These are phyloP conservation scores for Drosophila nr. fundita DNA, from an alignment of 2,888 invertebrate species.

Conservation along the genomic window DNA sequence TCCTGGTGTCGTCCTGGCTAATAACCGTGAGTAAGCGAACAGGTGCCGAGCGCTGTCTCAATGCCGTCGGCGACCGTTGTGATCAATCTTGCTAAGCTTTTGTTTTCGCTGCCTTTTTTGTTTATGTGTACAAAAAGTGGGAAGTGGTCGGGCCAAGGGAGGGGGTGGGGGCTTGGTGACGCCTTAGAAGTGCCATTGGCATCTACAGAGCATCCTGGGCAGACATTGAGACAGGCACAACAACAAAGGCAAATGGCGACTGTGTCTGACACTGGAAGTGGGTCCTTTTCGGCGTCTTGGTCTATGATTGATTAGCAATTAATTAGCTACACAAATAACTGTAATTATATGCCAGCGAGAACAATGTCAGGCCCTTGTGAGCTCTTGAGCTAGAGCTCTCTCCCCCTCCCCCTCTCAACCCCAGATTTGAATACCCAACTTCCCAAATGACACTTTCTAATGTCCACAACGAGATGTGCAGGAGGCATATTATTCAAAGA, in stretches of 20 bases:
- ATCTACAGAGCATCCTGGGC: slow-evolving; percentile 20
- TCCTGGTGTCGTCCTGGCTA: slow-evolving; percentile 51
- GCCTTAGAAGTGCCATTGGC: slow-evolving; percentile 73
- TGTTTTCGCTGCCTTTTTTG: slow-evolving; percentile 80
- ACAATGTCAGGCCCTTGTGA: slow-evolving; percentile 59
- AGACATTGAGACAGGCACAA: slow-evolving; percentile 73
- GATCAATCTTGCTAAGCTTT: slow-evolving; percentile 83
- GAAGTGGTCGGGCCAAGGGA: slow-evolving; percentile 30
- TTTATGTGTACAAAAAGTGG: slow-evolving; percentile 36
- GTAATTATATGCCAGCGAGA: slow-evolving; percentile 79
- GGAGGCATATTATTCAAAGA: neutral
- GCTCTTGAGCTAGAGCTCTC: slow-evolving; percentile 18
- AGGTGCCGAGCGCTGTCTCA: slow-evolving; percentile 60
- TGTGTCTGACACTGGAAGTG: slow-evolving; percentile 1
- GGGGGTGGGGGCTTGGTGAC: slow-evolving; percentile 36
- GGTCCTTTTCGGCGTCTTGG: slow-evolving; percentile 53
- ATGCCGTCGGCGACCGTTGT: slow-evolving; percentile 55
- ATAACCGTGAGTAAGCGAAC: slow-evolving; percentile 79
- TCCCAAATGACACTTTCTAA: slow-evolving; percentile 32
- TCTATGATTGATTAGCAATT: slow-evolving; percentile 84
- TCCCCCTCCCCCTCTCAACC: neutral
- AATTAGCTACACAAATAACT: slow-evolving; percentile 84
- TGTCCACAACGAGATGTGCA: slow-evolving; percentile 13
- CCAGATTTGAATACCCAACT: slow-evolving; percentile 1
- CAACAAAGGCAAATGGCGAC: slow-evolving; percentile 39